Evolutionary conservation across 1,140 invertebrate species (phyloP).

Genomic region (Cryptotermes secundus): DNA sequence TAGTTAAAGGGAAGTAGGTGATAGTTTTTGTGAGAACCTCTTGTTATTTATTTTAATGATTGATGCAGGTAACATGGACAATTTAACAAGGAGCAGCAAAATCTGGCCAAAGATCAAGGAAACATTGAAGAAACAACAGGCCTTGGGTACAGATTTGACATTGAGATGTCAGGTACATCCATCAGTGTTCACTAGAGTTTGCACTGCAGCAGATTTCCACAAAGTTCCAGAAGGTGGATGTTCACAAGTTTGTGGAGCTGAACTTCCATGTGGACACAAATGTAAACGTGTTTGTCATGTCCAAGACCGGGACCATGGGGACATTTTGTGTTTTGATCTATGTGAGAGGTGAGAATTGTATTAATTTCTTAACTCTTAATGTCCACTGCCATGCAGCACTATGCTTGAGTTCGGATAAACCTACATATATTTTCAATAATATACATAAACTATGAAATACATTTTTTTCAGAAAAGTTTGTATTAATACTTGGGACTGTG

Average conservation of each 20-base stretch:
- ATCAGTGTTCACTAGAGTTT: constrained; percentile 43
- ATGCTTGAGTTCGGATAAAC: too few relatives aligned
- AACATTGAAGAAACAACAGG: constrained; percentile 48
- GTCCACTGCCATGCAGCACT: too few relatives aligned
- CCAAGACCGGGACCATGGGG: constrained; percentile 50
- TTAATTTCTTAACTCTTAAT: too few relatives aligned
- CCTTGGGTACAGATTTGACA: constrained; percentile 48
- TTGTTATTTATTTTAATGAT: neutral
- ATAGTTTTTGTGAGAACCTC: too few relatives aligned
- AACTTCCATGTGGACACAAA: constrained; percentile 53
- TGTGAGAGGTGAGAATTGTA: constrained; percentile 30
- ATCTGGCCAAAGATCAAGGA: constrained; percentile 56
- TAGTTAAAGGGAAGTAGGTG: too few relatives aligned
- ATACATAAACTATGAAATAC: too few relatives aligned
- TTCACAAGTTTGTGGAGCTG: constrained; percentile 41
- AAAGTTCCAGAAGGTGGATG: constrained; percentile 43
- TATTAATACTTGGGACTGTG: too few relatives aligned
- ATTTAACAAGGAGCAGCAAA: constrained; percentile 51
- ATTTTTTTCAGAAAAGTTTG: too few relatives aligned
- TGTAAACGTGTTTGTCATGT: constrained; percentile 57
- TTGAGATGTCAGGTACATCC: constrained; percentile 54
- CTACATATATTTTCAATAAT: too few relatives aligned
- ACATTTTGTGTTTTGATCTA: constrained; percentile 37
- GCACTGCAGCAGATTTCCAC: constrained; percentile 37
- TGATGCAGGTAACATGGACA: constrained; percentile 62